Evolutionary conservation across 2,888 invertebrate genomes (phyloP), one percentile per base, ranked within the genome.

Genomic region (Euphydryas editha): DNA sequence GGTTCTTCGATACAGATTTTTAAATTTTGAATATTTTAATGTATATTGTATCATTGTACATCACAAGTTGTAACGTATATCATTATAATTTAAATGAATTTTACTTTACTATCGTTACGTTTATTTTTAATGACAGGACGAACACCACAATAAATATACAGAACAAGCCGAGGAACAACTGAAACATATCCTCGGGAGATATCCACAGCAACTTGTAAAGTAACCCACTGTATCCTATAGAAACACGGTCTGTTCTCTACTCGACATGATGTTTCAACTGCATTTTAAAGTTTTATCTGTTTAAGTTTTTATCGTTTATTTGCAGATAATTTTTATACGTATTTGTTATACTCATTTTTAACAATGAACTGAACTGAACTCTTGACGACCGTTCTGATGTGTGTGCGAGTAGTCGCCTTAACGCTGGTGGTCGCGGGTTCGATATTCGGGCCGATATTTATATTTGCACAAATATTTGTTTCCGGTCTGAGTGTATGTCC

Each of bases 161-260:
- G 55, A 60, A 56, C 55, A 46, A 46, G 21, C 21, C 47, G 20
- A 65, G 65, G 17, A 49, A 65, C 47, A 49, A 55, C 30, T 36
- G 42, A 65, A 46, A 49, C 65, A 61, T 60, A 59, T 60, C 49
- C 60, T 44, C 36, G 18, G 30, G 54, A 57, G 57, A 61, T 61
- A 49, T 57, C 39, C 46, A 37, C 54, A 36, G 55, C 56, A 56
- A 60, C 56, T 59, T 65, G 65, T 65, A 56, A 60, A 65, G 60
- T 46, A 56, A 65, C 65, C 56, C 47, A 39, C 56, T 39, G 56
- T 18, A 55, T 60, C 65, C 60, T 56, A 55, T 55, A 60, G 65
- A 62, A 46, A 24, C 17, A 51, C 30, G 59, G 65, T 65, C 4
- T 30, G 46, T 39, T 15, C 55, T 47, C 60, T 18, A 47, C 37